Percentiles rank a stretch among this genome's conserved stretches.
Conservation (phyloP, 2,888 invertebrate species). For the Cheilosia grossa region DNA sequence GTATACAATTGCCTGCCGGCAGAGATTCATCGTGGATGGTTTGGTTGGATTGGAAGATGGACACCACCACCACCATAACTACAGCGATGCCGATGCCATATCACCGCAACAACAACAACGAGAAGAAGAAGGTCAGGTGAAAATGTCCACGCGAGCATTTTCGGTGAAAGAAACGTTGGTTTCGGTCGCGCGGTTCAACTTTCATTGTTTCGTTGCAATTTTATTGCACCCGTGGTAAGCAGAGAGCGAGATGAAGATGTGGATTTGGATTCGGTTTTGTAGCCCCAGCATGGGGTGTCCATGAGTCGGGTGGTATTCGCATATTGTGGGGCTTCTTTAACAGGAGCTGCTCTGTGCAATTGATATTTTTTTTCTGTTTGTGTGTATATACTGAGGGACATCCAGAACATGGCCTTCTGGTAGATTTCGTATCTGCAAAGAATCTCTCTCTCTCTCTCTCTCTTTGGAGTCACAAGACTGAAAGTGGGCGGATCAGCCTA, state of each 20-base stretch:
- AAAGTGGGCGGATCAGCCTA: slow-evolving; percentile 17
- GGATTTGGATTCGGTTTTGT: slow-evolving; percentile 24
- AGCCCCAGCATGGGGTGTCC: slow-evolving; percentile 50
- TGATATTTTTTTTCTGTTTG: background rate
- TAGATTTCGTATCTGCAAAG: slow-evolving; percentile 17
- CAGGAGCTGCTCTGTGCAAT: slow-evolving; percentile 44
- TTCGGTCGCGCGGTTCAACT: slow-evolving; percentile 17
- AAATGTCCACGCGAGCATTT: slow-evolving; percentile 68
- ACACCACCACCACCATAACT: slow-evolving; percentile 19
- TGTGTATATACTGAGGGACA: slow-evolving; percentile 16
- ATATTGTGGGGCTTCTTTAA: slow-evolving; percentile 43
- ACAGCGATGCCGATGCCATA: background rate
- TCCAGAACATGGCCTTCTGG: slow-evolving; percentile 5
- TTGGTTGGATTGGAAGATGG: slow-evolving; percentile 39
- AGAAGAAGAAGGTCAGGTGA: slow-evolving; percentile 71
- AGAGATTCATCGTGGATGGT: slow-evolving; percentile 61
- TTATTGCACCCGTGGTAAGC: slow-evolving; percentile 28
- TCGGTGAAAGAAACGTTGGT: slow-evolving; percentile 56
- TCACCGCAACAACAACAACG: background rate
- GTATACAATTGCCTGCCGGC: slow-evolving; percentile 69
- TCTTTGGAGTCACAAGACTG: background rate
- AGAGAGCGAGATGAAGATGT: slow-evolving; percentile 39
- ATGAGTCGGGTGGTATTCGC: slow-evolving; percentile 12
- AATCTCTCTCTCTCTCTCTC: background rate
- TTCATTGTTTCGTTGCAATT: slow-evolving; percentile 44